phyloP scores from a whole-genome alignment of 2,113 vertebrate species.

The Triplophysa siluroides region DNA sequence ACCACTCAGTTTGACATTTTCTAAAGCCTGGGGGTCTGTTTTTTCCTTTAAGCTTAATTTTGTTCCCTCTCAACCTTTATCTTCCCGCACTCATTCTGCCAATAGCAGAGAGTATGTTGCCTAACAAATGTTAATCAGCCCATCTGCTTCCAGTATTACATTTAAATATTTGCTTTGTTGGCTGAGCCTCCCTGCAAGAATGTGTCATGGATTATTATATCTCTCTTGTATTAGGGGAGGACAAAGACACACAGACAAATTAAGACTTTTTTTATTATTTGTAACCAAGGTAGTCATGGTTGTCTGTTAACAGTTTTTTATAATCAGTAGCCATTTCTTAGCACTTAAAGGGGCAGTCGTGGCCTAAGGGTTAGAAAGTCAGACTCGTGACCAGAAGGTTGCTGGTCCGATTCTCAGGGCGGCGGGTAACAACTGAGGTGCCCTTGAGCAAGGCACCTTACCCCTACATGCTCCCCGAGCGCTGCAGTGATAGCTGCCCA shows the following conservation, averaged over 20 bases:
- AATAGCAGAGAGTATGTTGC: conserved; percentile 1
- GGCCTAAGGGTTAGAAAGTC: no score
- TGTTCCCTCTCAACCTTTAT: not conserved
- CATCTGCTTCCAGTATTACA: conserved; percentile 21
- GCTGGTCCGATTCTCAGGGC: no score
- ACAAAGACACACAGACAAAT: not conserved
- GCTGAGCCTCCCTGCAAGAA: not conserved
- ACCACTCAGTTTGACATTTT: conserved; percentile 88
- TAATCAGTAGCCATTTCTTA: no score
- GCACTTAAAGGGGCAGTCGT: no score
- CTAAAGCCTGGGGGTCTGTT: conserved; percentile 62
- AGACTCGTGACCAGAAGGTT: no score
- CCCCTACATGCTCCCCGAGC: no score
- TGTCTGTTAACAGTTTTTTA: no score
- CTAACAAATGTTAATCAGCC: conserved; percentile 24
- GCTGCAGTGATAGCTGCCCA: no score
- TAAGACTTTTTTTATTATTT: not conserved
- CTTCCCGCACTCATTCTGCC: not conserved
- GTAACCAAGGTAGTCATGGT: no score
- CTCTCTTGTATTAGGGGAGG: not conserved
- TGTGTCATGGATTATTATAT: not conserved
- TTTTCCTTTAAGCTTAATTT: conserved; percentile 12
- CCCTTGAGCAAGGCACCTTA: no score
- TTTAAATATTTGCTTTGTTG: conserved; percentile 19
- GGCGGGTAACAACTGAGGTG: no score